These are phyloP conservation scores for Antennarius striatus DNA, from an alignment of 2,113 vertebrate genomes.

Conservation along the genomic window DNA sequence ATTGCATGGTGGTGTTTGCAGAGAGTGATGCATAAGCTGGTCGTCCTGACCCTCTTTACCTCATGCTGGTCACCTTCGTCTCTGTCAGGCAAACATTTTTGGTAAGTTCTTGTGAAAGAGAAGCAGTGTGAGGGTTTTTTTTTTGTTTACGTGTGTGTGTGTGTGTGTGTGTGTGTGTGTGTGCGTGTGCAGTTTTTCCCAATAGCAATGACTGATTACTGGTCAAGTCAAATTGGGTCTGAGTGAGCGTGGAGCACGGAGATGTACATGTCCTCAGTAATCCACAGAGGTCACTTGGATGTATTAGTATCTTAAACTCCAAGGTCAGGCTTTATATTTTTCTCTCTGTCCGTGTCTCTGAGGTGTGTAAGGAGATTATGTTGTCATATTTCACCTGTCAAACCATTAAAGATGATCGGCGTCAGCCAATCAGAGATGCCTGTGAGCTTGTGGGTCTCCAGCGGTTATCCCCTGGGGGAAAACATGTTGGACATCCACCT, in stretches of 20 bases:
- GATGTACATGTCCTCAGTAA: too few species aligned
- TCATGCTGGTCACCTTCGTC: too few species aligned
- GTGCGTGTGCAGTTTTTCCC: too few species aligned
- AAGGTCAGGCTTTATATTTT: constrained; percentile 72
- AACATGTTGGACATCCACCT: neutral
- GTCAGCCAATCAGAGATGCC: constrained; percentile 8
- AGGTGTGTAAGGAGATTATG: constrained; percentile 57
- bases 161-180: neutral
- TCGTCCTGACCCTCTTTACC: too few species aligned
- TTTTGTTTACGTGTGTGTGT: neutral
- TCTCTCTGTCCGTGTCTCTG: constrained; percentile 61
- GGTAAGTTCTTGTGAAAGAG: too few species aligned
- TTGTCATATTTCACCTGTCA: constrained; percentile 76
- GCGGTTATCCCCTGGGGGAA: neutral
- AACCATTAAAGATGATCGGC: constrained; percentile 55
- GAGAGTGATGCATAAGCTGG: too few species aligned
- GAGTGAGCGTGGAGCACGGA: too few species aligned
- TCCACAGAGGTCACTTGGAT: constrained; percentile 35
- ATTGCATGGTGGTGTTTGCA: too few species aligned
- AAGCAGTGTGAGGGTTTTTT: too few species aligned
- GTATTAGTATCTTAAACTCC: constrained; percentile 69
- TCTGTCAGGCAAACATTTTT: too few species aligned
- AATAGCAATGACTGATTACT: too few species aligned
- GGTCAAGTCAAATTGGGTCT: too few species aligned
- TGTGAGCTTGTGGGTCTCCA: neutral